Base-by-base conservation (phyloP, 2,888 invertebrate species). In the Drosophila flavopinicola region DNA sequence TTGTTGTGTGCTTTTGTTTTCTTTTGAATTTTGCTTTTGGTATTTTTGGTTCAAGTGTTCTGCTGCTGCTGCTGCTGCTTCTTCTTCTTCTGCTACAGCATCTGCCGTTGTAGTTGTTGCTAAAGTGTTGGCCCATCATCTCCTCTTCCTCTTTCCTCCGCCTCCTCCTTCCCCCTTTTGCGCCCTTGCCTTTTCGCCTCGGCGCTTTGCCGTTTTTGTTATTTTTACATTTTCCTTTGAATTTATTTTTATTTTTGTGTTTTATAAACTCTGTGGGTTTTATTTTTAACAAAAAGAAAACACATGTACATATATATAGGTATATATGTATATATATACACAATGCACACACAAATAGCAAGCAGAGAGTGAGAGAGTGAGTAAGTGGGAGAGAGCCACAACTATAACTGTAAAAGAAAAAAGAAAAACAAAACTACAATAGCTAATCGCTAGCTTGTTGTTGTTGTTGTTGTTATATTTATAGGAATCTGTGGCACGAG, bases 231-330 rank as follows among this genome's bases (percentile, higher is more conserved):
- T 77, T 77, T 86, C 75, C 78, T 87, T 85, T 87, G 82, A 87
- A 85, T 83, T 87, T 83, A 83, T 83, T 87, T 83, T 80, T 58
- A 58, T 32, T 52, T 57, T 41, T 58, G 73, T 83, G 75, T 70
- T 85, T 87, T 83, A 86, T 83, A 83, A 83, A 86, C 82, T 82
- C 78, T 84, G 85, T 66, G 80, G 75, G 78, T 75, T 86, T 75
- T 83, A 83, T 83, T 83, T 83, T 83, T 83, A 87, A 61, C 66
- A 85, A 69, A 38, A 51, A 64, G 11, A 37, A 37, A 20, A 48
- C 10, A 15, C 24, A 37, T n/a, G 20, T 20, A 13, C n/a, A 0
- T 6, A 13, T 13, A 32, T 13, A 33, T 15, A 9, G 7, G 15
- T 13, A 32, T 11, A 20, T 9, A 20, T 17, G 10, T n/a, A 1